Evolutionary conservation across 2,888 invertebrate species (phyloP).

Genomic region (Amphiduros pacificus): DNA sequence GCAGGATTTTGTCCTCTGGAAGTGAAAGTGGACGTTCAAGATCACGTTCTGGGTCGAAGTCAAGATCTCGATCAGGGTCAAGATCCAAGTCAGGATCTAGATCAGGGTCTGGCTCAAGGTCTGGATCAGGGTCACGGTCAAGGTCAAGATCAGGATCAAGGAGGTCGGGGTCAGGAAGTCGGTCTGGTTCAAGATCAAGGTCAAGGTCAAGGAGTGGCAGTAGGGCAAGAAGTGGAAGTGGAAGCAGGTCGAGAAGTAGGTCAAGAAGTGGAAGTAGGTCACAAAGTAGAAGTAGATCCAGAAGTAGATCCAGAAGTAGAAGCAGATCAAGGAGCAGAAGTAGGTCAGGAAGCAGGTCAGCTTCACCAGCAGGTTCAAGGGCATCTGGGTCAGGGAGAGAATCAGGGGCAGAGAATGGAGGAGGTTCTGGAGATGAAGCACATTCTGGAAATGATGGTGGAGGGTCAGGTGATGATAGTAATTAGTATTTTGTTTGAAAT

Average conservation of each 20-base stretch:
- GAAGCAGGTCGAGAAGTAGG: slow-evolving; percentile 18
- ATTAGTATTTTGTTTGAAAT: not conserved
- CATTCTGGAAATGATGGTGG: too few relatives aligned
- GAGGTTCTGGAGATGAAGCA: too few relatives aligned
- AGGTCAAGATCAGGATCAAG: slow-evolving; percentile 11
- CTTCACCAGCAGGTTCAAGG: not conserved
- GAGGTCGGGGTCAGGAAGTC: not conserved
- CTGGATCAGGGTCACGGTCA: slow-evolving; percentile 23
- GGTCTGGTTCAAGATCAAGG: slow-evolving; percentile 22
- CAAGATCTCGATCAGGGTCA: slow-evolving; percentile 21
- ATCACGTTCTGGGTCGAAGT: slow-evolving; percentile 20
- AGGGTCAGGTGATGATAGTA: not conserved
- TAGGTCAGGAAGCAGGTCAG: slow-evolving; percentile 3
- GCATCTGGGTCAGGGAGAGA: not conserved
- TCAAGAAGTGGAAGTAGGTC: slow-evolving; percentile 17
- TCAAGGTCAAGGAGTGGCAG: slow-evolving; percentile 16
- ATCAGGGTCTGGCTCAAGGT: slow-evolving; percentile 23
- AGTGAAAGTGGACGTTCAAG: slow-evolving; percentile 45
- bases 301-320: slow-evolving; percentile 5
- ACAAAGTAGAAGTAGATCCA: slow-evolving; percentile 1
- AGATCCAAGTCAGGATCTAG: slow-evolving; percentile 20
- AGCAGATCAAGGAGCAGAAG: not conserved
- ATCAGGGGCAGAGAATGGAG: too few relatives aligned
- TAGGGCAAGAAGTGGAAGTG: not conserved
- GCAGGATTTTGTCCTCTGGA: slow-evolving; percentile 50